Evolutionary conservation across 2,797 vertebrate genomes (phyloP).

Genomic region (Lophius americanus): DNA sequence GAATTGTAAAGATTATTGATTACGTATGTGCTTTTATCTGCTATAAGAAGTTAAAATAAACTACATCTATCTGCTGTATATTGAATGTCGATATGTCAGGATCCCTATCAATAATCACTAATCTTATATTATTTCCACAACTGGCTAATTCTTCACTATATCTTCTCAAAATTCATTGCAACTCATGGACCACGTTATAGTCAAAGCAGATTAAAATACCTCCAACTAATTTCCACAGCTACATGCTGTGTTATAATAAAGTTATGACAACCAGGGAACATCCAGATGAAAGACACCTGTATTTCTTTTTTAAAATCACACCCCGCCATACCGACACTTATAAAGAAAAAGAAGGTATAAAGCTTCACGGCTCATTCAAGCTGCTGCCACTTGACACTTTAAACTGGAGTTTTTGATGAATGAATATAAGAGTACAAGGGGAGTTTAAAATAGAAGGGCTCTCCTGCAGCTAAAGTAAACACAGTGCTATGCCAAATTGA

Average conservation of each 20-base stretch:
- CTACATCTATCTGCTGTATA: not conserved
- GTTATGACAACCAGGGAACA: slow-evolving; percentile 24
- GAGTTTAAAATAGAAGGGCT: slow-evolving; percentile 50
- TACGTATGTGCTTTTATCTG: not conserved
- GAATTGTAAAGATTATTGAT: not conserved
- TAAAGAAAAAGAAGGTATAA: slow-evolving; percentile 14
- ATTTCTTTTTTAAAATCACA: slow-evolving; percentile 48
- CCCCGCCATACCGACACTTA: not conserved
- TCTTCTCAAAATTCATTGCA: not conserved
- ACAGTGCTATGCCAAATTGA: slow-evolving; percentile 59
- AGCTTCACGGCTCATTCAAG: slow-evolving; percentile 45
- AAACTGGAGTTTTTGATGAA: slow-evolving; percentile 62
- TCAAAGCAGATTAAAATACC: slow-evolving; percentile 14
- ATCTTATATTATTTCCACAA: not conserved
- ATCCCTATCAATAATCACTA: too few relatives aligned
- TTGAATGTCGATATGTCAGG: not conserved
- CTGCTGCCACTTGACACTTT: slow-evolving; percentile 58
- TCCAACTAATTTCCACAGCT: not conserved
- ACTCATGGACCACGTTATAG: not conserved
- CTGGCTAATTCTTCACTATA: not conserved
- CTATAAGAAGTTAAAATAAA: not conserved
- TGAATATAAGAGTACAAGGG: slow-evolving; percentile 43
- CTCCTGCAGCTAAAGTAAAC: slow-evolving; percentile 63
- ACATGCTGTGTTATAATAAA: slow-evolving; percentile 10
- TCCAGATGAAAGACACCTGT: slow-evolving; percentile 30